Percentiles rank a stretch among this genome's conserved stretches.
phyloP scores from a whole-genome alignment of 2,888 invertebrate genomes.

The Yponomeuta plumbellus region DNA sequence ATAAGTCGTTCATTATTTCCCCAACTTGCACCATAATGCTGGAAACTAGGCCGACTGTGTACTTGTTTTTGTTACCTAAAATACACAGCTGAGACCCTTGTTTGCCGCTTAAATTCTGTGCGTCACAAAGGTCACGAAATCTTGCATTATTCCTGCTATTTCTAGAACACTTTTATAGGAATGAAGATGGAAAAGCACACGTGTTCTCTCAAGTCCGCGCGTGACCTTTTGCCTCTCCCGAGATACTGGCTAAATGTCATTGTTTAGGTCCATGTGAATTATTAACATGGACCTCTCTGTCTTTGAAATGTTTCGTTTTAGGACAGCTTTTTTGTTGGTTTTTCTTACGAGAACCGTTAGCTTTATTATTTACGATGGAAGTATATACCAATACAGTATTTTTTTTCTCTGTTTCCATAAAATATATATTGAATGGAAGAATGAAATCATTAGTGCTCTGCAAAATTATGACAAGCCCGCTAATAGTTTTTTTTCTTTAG shows the following conservation, averaged over 20 bases:
- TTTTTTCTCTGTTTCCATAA: no score
- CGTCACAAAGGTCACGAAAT: background rate
- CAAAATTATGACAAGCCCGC: background rate
- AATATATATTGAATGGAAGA: no score
- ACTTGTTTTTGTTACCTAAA: constrained; percentile 2
- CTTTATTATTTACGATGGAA: no score
- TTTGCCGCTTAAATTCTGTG: background rate
- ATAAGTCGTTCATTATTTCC: background rate
- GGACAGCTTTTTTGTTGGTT: background rate
- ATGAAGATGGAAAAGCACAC: background rate
- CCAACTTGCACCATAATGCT: background rate
- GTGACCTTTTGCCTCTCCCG: background rate
- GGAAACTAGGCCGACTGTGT: background rate
- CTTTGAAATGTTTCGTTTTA: background rate
- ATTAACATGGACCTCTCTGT: background rate
- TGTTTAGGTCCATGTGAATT: background rate
- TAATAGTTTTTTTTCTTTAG: background rate
- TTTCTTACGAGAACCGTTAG: background rate
- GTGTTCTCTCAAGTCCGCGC: background rate
- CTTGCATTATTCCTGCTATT: background rate
- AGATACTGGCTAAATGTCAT: background rate
- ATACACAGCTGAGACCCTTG: background rate
- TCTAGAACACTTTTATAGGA: background rate
- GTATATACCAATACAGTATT: no score
- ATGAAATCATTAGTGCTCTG: no score